Evolutionary conservation across 2,797 vertebrate genomes (phyloP).

Genomic region (Ctenochaetus hawaiiensis): DNA sequence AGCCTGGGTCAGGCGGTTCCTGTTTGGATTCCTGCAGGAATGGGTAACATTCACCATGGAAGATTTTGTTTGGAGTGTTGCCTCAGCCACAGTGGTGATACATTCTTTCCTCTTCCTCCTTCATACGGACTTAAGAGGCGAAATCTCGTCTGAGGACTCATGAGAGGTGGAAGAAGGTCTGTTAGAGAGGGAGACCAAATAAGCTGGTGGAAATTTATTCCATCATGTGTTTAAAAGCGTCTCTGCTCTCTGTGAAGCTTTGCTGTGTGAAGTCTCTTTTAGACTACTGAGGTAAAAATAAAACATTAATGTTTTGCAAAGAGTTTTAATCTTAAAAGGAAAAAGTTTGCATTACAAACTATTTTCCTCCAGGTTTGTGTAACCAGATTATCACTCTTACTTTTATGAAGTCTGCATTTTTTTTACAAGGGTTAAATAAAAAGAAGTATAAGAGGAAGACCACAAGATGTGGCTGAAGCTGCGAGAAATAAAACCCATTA

Average conservation of each 20-base stretch:
- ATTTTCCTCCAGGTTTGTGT: not conserved
- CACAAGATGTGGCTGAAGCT: not conserved
- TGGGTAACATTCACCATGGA: slow-evolving; percentile 58
- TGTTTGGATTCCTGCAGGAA: slow-evolving; percentile 80
- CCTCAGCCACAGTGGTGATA: slow-evolving; percentile 50
- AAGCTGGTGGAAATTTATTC: slow-evolving; percentile 20
- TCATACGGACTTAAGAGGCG: not conserved
- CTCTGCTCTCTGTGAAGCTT: not conserved
- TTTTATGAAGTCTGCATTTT: not conserved
- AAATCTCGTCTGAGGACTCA: slow-evolving; percentile 8
- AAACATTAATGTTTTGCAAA: not conserved
- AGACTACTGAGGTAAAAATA: not conserved
- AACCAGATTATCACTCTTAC: not conserved
- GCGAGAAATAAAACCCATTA: too few species aligned
- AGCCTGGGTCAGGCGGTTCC: slow-evolving; percentile 66
- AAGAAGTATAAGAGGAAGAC: not conserved
- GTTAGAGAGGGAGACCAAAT: slow-evolving; percentile 15
- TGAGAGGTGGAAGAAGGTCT: not conserved
- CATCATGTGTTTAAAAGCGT: slow-evolving; percentile 20
- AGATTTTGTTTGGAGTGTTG: slow-evolving; percentile 57
- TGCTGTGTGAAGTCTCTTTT: not conserved
- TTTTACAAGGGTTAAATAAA: not conserved
- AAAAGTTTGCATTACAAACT: not conserved
- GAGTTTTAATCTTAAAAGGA: not conserved
- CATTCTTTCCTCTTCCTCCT: slow-evolving; percentile 56